Base-by-base conservation (phyloP, 2,888 invertebrate species). In the Apoda limacodes region DNA sequence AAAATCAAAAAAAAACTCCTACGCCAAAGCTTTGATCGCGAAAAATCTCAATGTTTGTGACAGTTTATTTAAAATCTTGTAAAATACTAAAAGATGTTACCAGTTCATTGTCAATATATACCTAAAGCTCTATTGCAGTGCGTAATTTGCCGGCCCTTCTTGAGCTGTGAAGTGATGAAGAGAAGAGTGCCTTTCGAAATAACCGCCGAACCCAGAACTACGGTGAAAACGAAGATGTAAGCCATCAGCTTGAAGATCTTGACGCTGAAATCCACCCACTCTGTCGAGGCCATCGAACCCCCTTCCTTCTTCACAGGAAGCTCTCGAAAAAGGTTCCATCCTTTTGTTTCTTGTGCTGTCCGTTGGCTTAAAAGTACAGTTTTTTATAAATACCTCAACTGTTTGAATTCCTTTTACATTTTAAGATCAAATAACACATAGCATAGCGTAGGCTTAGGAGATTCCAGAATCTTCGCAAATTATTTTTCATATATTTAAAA, bases 251-350 rank as follows among this genome's bases (percentile, higher is more conserved):
- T 92, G 13, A 89, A 66, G 5, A 84, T 34, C 55, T 87, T 87
- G 9, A 89, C 80, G 24, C 85, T 72, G 30, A 71, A 52, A 25
- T 87, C 85, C 28, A 91, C 72, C 64, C 85, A 87, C 41, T 75
- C 82, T 1, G 80, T 80, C 22, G 84, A 82, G 9, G 82, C 85
- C 74, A 85, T 87, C 1, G 92, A 91, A 22, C 89, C 88, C 20
- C 84, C 84, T 39, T 85, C 83, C 37, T 83, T 81, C 56, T 86
- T 84, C 29, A 87, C 81, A 1, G 90, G 90, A 6, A 88, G 82
- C 48, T 88, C 86, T 50, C 88, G 83, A 62, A 94, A 94, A 9
- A 88, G 82, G 55, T 94, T 89, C 94, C 94, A 95, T 74, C 86
- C 80, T 55, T 85, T 82, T 5, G 75, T 64, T 47, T 84, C 83